These are phyloP conservation scores for Monodelphis domestica DNA, from an alignment of 2,797 vertebrate genomes.

Conservation along the genomic window DNA sequence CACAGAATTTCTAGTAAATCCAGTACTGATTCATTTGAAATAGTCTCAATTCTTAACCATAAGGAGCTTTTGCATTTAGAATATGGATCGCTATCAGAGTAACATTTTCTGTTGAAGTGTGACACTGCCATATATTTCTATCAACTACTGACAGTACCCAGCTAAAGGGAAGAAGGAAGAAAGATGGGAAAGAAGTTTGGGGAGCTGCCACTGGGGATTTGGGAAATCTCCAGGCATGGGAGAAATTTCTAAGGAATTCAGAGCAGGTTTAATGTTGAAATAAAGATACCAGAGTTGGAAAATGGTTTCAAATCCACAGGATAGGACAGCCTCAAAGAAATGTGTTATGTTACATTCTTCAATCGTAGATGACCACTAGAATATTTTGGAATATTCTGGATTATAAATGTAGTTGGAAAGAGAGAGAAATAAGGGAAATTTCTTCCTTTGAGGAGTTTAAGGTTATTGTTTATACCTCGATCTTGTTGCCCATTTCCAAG, in stretches of 20 bases:
- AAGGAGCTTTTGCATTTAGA: neutral
- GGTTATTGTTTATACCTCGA: neutral
- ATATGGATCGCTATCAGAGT: neutral
- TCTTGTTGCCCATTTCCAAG: neutral
- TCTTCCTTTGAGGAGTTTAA: neutral
- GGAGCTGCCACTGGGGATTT: neutral
- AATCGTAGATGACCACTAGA: neutral
- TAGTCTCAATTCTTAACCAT: neutral
- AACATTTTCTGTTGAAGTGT: neutral
- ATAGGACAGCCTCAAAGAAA: neutral
- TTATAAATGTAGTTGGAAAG: neutral
- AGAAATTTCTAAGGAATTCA: slow-evolving; percentile 30
- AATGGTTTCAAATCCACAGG: neutral
- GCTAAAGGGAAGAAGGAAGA: neutral
- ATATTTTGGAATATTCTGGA: neutral
- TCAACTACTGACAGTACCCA: neutral
- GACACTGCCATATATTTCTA: neutral
- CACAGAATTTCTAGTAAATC: slow-evolving; percentile 22
- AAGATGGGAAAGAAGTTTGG: neutral
- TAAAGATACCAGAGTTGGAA: neutral
- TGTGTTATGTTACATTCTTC: neutral
- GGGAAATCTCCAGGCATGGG: neutral
- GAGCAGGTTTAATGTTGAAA: neutral
- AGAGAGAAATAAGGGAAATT: neutral
- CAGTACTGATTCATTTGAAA: slow-evolving; percentile 11